Evolutionary conservation across 1,140 invertebrate genomes (phyloP), one percentile per base, ranked within the genome.

Genomic region (Macrobrachium rosenbergii): DNA sequence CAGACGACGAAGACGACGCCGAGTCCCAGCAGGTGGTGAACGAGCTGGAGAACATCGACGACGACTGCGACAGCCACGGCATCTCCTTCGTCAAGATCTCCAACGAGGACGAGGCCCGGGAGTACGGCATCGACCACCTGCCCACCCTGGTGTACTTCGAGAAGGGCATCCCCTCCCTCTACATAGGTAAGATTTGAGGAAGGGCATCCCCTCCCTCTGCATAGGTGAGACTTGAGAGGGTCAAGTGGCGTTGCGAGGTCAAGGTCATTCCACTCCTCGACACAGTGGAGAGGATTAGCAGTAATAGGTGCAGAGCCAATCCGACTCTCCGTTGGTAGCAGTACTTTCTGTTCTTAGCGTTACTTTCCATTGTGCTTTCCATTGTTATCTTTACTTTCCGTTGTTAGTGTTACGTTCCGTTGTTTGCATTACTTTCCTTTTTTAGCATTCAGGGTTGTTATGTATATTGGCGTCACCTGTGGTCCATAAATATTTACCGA

Each of bases 31-130:
- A 95, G 91, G 96, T 97, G 69, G 93, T 98, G 67, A 95, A 95
- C 90, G 97, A 98, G 93, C 92, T 98, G 88, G 97, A 98, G 93
- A 98, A 98, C 91, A 98, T 98, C 90, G 97, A 98, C 90, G 97
- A 98, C 92, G 97, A 98, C 90, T 92, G 97, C 43, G 96, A 98
- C 92, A 96, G 96, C 91, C 96, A 97, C 93, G 96, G 95, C 1
- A 97, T 98, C 84, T 95, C 97, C 6, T 97, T 98, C 88, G 95
- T 98, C 8, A 95, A 97, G 87, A 96, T 98, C 90, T 79, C 89
- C 89, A 90, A 91, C 75, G 90, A 94, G 43, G 94, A 94, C 89
- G 96, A 96, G 37, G 96, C 96, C 72, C 94, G 94, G 89, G 96
- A 97, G 90, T 98, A 96, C 92, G 97, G 97, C 89, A 96, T 98